A percentile compares a stretch with the other conserved stretches of the same genome.
phyloP scores from a whole-genome alignment of 2,113 vertebrate genomes.

The Apaloderma vittatum region DNA sequence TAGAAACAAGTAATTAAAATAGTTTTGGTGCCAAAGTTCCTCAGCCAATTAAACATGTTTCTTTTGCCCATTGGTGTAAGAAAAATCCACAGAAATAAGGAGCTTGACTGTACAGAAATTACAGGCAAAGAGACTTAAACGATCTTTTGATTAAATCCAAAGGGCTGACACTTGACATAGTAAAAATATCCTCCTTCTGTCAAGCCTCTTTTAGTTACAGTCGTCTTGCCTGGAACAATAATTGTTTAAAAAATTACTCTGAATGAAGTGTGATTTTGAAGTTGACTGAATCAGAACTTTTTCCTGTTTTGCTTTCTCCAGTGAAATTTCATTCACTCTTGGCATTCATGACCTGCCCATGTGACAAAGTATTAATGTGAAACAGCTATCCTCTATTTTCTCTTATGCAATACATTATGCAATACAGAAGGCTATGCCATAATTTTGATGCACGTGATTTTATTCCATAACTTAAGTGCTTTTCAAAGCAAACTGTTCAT shows the following conservation, averaged over 20 bases:
- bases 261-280: slow-evolving; percentile 45
- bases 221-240: neutral
- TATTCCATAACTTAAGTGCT: slow-evolving; percentile 39
- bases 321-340: slow-evolving; percentile 55
- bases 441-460: slow-evolving; percentile 41
- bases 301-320: slow-evolving; percentile 20
- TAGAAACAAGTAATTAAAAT: slow-evolving; percentile 64
- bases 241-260: neutral
- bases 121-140: neutral
- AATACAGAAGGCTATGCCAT: slow-evolving; percentile 51
- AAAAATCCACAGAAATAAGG: neutral
- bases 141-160: neutral
- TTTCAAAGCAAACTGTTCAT: neutral
- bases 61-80: neutral
- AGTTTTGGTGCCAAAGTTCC: neutral
- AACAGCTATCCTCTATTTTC: slow-evolving; percentile 58
- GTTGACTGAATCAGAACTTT: slow-evolving; percentile 13
- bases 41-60: slow-evolving; percentile 28
- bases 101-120: neutral
- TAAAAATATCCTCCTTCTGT: slow-evolving; percentile 6
- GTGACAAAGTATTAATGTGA: slow-evolving; percentile 60
- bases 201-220: slow-evolving; percentile 13
- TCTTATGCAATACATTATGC: slow-evolving; percentile 67
- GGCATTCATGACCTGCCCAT: slow-evolving; percentile 47
- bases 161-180: neutral